Evolutionary conservation across 2,797 vertebrate genomes (phyloP).

Genomic region (Pteronotus mesoamericanus): DNA sequence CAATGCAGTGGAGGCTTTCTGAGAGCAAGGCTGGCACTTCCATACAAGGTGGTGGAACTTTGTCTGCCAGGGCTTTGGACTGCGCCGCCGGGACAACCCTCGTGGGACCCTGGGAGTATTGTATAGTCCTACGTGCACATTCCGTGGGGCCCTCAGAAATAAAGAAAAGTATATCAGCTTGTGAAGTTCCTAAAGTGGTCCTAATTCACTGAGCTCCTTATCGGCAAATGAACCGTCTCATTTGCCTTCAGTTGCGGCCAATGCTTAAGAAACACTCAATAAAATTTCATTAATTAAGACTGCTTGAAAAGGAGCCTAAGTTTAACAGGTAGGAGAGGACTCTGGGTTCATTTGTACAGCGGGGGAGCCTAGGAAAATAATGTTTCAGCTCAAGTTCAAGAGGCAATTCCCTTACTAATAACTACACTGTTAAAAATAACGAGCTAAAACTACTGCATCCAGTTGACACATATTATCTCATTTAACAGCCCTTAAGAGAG

Average conservation of each 20-base stretch:
- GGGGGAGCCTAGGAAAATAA: not conserved
- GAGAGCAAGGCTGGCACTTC: not conserved
- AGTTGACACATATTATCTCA: not conserved
- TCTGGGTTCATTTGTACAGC: not conserved
- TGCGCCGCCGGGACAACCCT: not conserved
- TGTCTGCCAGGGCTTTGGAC: not conserved
- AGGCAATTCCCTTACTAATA: not conserved
- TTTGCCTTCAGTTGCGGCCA: not conserved
- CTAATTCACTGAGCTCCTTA: not conserved
- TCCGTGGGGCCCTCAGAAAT: not conserved
- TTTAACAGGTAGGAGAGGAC: not conserved
- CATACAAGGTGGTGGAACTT: not conserved
- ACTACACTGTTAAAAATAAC: not conserved
- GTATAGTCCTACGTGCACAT: not conserved
- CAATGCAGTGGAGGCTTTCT: constrained; percentile 9
- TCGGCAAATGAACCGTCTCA: not conserved
- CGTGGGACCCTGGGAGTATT: not conserved
- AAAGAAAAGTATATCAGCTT: not conserved
- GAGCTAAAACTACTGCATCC: not conserved
- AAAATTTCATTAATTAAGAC: not conserved
- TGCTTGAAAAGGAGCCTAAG: not conserved
- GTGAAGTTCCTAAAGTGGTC: not conserved
- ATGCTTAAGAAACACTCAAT: not conserved
- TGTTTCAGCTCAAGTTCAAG: not conserved
- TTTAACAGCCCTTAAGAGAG: not conserved